These are phyloP conservation scores for Galaxias olidus DNA, from an alignment of 2,797 vertebrate species.

Conservation along the genomic window DNA sequence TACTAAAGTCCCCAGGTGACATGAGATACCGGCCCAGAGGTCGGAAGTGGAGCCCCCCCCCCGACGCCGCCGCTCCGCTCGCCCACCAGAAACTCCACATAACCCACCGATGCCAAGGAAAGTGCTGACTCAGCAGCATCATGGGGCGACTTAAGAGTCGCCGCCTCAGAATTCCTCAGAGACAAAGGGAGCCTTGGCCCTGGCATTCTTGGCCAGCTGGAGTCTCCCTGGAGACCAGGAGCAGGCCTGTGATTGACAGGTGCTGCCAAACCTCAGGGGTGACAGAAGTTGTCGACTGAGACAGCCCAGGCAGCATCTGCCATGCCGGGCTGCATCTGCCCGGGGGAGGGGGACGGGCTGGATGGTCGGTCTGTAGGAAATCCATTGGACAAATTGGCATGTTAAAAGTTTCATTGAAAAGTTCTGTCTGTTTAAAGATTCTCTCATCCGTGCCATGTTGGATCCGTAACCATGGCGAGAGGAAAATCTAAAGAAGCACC, in stretches of 20 bases:
- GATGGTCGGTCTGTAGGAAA: neutral
- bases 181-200: conserved; percentile 55
- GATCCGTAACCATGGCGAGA: too few relatives aligned
- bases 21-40: neutral
- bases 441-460: too few relatives aligned
- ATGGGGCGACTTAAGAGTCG: conserved; percentile 35
- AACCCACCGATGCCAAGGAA: conserved; percentile 18
- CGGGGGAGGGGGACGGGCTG: neutral
- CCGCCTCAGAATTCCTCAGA: conserved; percentile 33
- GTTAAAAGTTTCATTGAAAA: too few relatives aligned
- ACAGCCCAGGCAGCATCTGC: conserved; percentile 40
- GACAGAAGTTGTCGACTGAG: conserved; percentile 39
- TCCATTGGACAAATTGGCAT: neutral
- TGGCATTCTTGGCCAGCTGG: conserved; percentile 56
- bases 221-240: conserved; percentile 48
- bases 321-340: conserved; percentile 13
- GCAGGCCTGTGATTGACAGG: conserved; percentile 59
- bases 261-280: conserved; percentile 39
- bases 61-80: conserved; percentile 4
- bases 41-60: neutral
- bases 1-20: neutral
- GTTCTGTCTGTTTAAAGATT: too few relatives aligned
- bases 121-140: conserved; percentile 33
- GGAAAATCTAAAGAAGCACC: too few relatives aligned
- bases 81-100: neutral